Conservation (phyloP, 2,797 vertebrate genomes). For the Epinephelus malabaricus region DNA sequence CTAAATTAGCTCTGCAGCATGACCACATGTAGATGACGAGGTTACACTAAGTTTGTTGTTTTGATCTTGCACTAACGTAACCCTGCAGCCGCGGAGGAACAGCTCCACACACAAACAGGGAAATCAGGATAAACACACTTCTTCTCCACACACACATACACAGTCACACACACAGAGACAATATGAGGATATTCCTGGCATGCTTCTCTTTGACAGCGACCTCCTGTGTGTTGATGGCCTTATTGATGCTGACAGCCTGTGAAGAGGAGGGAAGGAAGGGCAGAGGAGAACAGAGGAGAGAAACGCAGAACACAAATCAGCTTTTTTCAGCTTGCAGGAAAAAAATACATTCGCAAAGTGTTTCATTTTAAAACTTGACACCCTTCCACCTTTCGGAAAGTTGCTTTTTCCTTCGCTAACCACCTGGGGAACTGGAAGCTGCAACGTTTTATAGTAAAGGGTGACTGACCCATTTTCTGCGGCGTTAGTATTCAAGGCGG, state of each 20-base stretch:
- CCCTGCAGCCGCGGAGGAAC: conserved; percentile 31
- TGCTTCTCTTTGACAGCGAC: conserved; percentile 99
- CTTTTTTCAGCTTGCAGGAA: conserved; percentile 8
- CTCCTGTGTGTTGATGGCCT: conserved; percentile 99
- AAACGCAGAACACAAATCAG: conserved; percentile 52
- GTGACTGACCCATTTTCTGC: conserved; percentile 74
- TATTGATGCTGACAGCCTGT: conserved; percentile 99
- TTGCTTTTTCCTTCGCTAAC: conserved; percentile 22
- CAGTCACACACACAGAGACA: conserved; percentile 29
- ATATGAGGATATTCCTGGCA: conserved; percentile 97
- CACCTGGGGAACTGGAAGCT: conserved; percentile 44
- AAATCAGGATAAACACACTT: conserved; percentile 20
- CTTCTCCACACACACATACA: not conserved
- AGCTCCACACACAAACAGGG: conserved; percentile 8
- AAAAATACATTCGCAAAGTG: not conserved
- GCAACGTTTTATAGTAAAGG: conserved; percentile 37
- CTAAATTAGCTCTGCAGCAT: conserved; percentile 46
- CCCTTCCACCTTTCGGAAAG: conserved; percentile 40
- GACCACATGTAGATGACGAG: conserved; percentile 29
- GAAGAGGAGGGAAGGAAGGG: conserved; percentile 51
- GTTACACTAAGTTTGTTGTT: conserved; percentile 53
- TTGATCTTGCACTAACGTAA: conserved; percentile 58
- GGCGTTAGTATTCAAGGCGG: conserved; percentile 72
- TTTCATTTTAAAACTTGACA: conserved; percentile 45
- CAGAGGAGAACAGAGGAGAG: conserved; percentile 34